Percentiles rank a stretch among this genome's conserved stretches.
These are phyloP conservation scores for Temnothorax unifasciatus DNA, from an alignment of 2,888 invertebrate genomes.

Conservation along the genomic window DNA sequence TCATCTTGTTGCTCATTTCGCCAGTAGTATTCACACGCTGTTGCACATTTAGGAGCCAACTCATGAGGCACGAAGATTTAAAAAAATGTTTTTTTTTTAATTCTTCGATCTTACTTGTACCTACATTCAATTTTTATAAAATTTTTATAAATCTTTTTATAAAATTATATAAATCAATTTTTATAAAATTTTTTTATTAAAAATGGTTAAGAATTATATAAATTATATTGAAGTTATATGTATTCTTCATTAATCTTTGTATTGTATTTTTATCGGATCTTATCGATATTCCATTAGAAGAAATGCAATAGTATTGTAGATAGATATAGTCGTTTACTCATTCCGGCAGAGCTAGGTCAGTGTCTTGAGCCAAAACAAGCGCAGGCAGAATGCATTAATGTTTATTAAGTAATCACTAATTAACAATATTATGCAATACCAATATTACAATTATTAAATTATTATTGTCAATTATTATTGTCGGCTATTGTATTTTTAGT, in stretches of 20 bases:
- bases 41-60: conserved; percentile 43
- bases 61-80: neutral
- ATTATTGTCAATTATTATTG: too few species aligned
- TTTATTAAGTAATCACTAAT: too few species aligned
- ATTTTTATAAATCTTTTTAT: too few species aligned
- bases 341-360: too few species aligned
- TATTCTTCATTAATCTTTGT: too few species aligned
- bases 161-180: too few species aligned
- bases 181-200: neutral
- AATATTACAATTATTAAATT: too few species aligned
- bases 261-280: too few species aligned
- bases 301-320: neutral
- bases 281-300: neutral
- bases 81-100: neutral
- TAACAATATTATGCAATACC: too few species aligned
- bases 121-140: neutral
- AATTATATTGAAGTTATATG: neutral
- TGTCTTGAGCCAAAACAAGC: too few species aligned
- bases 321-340: neutral
- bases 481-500: neutral
- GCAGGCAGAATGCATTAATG: too few species aligned
- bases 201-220: neutral
- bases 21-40: conserved; percentile 60
- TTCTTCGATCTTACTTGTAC: neutral
- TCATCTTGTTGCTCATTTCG: conserved; percentile 57